Evolutionary conservation across 2,113 vertebrate genomes (phyloP).

Genomic region (Antidorcas marsupialis): DNA sequence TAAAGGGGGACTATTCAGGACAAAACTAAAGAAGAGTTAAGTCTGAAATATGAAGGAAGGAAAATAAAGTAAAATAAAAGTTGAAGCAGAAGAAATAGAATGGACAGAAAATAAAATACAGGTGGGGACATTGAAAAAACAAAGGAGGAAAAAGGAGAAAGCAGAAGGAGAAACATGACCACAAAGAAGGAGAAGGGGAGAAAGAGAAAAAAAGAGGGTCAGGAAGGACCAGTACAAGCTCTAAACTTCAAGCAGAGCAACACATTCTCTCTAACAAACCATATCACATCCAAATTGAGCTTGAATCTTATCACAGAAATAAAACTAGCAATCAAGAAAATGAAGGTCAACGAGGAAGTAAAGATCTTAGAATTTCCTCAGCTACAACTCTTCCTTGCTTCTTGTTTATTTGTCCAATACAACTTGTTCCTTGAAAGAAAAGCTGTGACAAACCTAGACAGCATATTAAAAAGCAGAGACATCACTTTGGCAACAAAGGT

Average conservation of each 20-base stretch:
- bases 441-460: background rate
- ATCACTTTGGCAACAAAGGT: background rate
- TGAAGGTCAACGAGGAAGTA: background rate
- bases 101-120: background rate
- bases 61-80: background rate
- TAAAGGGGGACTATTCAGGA: background rate
- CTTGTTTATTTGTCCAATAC: background rate
- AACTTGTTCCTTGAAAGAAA: background rate
- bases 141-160: background rate
- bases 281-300: background rate
- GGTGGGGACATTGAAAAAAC: background rate
- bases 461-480: background rate
- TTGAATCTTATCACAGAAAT: background rate
- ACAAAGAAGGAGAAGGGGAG: background rate
- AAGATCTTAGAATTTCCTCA: background rate
- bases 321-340: background rate
- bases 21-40: background rate
- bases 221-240: background rate
- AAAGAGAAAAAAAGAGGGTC: too few species aligned
- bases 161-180: background rate
- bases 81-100: background rate
- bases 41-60: background rate
- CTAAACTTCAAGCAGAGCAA: background rate
- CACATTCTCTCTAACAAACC: background rate
- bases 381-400: background rate